These are phyloP conservation scores for Drosophila varians DNA, from an alignment of 1,140 invertebrate genomes.

Conservation along the genomic window DNA sequence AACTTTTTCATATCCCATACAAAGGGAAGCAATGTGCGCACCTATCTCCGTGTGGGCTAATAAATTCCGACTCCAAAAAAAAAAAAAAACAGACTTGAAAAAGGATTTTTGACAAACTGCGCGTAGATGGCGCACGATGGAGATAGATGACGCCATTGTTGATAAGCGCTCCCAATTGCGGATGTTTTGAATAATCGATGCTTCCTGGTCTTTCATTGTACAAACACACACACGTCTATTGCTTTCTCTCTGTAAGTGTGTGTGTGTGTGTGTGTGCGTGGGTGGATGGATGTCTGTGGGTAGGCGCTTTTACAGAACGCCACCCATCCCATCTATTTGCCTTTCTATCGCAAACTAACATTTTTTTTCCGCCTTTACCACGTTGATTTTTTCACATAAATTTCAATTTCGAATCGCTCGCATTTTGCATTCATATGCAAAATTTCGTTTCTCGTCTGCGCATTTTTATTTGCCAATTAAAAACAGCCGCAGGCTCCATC, in stretches of 20 bases:
- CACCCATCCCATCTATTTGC: conserved; percentile 29
- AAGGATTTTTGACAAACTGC: conserved; percentile 73
- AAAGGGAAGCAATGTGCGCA: conserved; percentile 3
- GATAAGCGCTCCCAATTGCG: conserved; percentile 75
- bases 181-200: conserved; percentile 82
- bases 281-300: background rate
- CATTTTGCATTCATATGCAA: conserved; percentile 67
- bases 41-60: conserved; percentile 9
- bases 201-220: conserved; percentile 50
- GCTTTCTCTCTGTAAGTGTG: conserved; percentile 4
- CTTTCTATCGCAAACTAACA: conserved; percentile 24
- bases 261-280: conserved; percentile 2
- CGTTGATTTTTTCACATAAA: conserved; percentile 67
- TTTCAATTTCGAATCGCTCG: conserved; percentile 58
- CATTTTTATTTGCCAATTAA: conserved; percentile 81
- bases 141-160: conserved; percentile 70
- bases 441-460: conserved; percentile 43
- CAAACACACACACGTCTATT: background rate
- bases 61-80: conserved; percentile 29
- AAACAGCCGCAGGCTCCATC: conserved; percentile 57
- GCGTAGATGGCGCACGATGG: conserved; percentile 42
- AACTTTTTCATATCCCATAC: background rate
- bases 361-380: conserved; percentile 24
- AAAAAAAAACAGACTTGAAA: conserved; percentile 23
- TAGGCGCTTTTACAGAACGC: conserved; percentile 3